phyloP scores from a whole-genome alignment of 2,888 invertebrate genomes.

The Theretra japonica region DNA sequence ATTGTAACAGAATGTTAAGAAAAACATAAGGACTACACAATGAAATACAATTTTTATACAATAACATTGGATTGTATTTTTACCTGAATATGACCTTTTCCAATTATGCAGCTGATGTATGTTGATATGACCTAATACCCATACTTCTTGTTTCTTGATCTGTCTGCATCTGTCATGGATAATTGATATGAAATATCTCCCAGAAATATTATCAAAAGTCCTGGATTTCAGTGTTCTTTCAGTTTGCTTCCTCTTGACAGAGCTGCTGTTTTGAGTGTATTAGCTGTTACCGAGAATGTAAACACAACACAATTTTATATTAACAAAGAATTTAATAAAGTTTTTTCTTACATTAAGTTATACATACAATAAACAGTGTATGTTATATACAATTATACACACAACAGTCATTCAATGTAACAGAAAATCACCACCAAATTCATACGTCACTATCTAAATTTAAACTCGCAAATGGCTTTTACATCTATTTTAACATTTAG shows the following conservation, averaged over 20 bases:
- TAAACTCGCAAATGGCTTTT: slow-evolving; percentile 16
- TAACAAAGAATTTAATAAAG: slow-evolving; percentile 82
- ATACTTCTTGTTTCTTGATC: no score
- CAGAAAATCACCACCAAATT: slow-evolving; percentile 14
- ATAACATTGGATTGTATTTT: no score
- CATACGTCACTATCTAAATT: slow-evolving; percentile 13
- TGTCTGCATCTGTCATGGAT: background rate
- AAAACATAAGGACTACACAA: no score
- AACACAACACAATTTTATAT: slow-evolving; percentile 55
- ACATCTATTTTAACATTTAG: slow-evolving; percentile 36
- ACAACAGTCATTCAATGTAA: slow-evolving; percentile 50
- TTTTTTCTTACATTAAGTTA: slow-evolving; percentile 69
- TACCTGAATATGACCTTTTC: no score
- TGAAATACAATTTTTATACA: no score
- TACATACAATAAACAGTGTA: slow-evolving; percentile 62
- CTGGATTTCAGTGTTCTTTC: no score
- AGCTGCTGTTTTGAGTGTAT: background rate
- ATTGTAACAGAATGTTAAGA: no score
- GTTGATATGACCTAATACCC: no score
- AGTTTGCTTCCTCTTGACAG: no score
- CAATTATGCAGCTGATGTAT: no score
- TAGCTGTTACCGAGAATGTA: background rate
- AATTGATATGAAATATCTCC: background rate
- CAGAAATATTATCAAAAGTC: no score
- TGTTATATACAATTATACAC: slow-evolving; percentile 64